Conservation (phyloP, 2,888 invertebrate species). For the Drosophila imparisetae region DNA sequence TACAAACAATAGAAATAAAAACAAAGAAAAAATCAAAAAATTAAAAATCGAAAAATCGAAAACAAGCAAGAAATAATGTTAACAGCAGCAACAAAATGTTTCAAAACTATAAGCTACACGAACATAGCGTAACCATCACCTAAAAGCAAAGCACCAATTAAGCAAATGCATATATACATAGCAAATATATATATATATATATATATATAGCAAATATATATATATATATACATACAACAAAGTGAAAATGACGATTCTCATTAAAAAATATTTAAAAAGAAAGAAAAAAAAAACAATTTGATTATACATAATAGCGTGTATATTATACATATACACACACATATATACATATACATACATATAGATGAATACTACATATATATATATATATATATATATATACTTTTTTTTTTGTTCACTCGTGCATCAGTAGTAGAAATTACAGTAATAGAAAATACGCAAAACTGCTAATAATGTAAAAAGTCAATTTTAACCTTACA, state of each 20-base stretch:
- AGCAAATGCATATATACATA: conserved; percentile 20
- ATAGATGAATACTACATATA: conserved; percentile 18
- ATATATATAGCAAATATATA: conserved; percentile 1
- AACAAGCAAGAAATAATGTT: conserved; percentile 35
- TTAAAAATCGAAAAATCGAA: not conserved
- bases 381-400: conserved; percentile 1
- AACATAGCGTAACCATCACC: conserved; percentile 17
- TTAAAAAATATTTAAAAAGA: conserved; percentile 34
- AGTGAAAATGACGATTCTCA: conserved; percentile 63
- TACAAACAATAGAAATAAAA: not conserved
- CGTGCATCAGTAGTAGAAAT: conserved; percentile 11
- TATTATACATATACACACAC: conserved; percentile 23
- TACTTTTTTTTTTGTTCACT: conserved; percentile 17
- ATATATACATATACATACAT: conserved; percentile 22
- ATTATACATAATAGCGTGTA: conserved; percentile 4
- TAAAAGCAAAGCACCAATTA: conserved; percentile 49
- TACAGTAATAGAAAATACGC: conserved; percentile 10
- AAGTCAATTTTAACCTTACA: conserved; percentile 70
- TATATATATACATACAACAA: not conserved
- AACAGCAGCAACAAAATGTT: conserved; percentile 67
- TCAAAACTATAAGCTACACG: conserved; percentile 58
- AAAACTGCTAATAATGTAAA: conserved; percentile 63
- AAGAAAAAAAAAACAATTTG: conserved; percentile 23
- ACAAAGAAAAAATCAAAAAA: conserved; percentile 1
- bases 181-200: not conserved